Conservation (phyloP, 1,140 invertebrate genomes). For the Homalodisca vitripennis region DNA sequence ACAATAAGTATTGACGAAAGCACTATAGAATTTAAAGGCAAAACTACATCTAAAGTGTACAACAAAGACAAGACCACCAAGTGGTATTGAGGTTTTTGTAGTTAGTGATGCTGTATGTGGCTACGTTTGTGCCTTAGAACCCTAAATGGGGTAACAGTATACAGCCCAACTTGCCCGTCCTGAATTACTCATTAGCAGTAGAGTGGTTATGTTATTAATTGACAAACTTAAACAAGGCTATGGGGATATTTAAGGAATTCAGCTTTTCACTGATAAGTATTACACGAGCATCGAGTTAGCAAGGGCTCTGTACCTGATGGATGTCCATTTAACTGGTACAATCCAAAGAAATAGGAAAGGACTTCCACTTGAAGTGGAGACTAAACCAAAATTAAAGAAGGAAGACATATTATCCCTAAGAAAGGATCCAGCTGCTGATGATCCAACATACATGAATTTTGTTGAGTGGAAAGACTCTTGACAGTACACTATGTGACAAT, state of each 20-base stretch:
- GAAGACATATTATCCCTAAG: background rate
- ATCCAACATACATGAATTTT: slow-evolving; percentile 20
- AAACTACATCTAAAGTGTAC: slow-evolving; percentile 23
- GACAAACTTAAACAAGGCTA: slow-evolving; percentile 10
- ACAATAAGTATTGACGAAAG: slow-evolving; percentile 25
- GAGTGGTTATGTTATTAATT: slow-evolving; percentile 8
- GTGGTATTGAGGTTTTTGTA: slow-evolving; percentile 22
- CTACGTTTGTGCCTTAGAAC: slow-evolving; percentile 26
- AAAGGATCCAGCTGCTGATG: slow-evolving; percentile 22
- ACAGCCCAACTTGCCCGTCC: background rate
- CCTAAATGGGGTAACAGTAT: slow-evolving; percentile 19
- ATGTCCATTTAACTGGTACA: slow-evolving; percentile 25
- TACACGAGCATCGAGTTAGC: slow-evolving; percentile 27
- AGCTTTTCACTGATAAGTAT: slow-evolving; percentile 21
- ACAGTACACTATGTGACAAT: slow-evolving; percentile 17
- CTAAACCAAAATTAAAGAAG: slow-evolving; percentile 24
- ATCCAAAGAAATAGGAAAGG: background rate
- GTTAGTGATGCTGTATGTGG: slow-evolving; percentile 10
- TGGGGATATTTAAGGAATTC: slow-evolving; percentile 17
- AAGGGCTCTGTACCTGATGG: slow-evolving; percentile 2
- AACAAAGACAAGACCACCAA: no score
- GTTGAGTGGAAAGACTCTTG: slow-evolving; percentile 22
- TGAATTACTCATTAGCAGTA: slow-evolving; percentile 8
- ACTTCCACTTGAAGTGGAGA: slow-evolving; percentile 11
- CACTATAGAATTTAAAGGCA: slow-evolving; percentile 27